These are phyloP conservation scores for pig (Sus scrofa) DNA, from an alignment of 2,113 vertebrate species.

Conservation along the genomic window T2T-Sscrofa CM000825.6:47288501-47289000, in stretches of 20 bases:
- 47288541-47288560: not conserved
- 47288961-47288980: too few relatives aligned
- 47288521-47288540: not conserved
- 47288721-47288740: not conserved
- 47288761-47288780: not conserved
- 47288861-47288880: not conserved
- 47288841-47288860: not conserved
- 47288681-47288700: not conserved
- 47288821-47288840: too few relatives aligned
- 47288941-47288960: too few relatives aligned
- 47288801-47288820: not conserved
- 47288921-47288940: too few relatives aligned
- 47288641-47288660: not conserved
- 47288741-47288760: not conserved
- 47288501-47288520: not conserved
- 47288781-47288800: not conserved
- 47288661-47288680: not conserved
- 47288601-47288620: not conserved
- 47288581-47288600: not conserved
- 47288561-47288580: not conserved
- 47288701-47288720: not conserved
- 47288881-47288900: not conserved
- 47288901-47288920: too few relatives aligned
- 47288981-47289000: too few relatives aligned
- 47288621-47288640: not conserved